Evolutionary conservation across 1,140 invertebrate species (phyloP).

Genomic region (Heliconius hewitsoni): DNA sequence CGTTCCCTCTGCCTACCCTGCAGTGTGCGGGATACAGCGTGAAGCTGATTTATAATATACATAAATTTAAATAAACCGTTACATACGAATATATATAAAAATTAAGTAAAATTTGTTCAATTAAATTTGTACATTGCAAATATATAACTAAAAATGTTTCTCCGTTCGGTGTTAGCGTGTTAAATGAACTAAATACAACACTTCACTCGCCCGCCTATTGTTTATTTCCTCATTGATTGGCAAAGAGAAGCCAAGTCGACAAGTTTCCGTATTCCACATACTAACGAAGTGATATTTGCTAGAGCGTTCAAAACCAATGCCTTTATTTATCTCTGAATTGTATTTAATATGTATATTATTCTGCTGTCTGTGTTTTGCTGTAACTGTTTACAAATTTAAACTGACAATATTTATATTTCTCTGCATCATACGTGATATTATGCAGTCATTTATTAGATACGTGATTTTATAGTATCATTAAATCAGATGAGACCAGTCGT

Average conservation of each 20-base stretch:
- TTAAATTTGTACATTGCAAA: neutral
- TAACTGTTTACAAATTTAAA: neutral
- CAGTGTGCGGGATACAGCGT: too few species aligned
- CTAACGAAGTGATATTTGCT: slow-evolving; percentile 25
- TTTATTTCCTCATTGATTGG: slow-evolving; percentile 24
- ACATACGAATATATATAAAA: too few species aligned
- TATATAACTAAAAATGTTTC: neutral
- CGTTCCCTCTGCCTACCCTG: too few species aligned
- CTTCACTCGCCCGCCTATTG: slow-evolving; percentile 7
- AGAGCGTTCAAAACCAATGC: neutral
- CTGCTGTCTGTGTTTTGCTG: neutral
- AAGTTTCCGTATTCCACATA: slow-evolving; percentile 2
- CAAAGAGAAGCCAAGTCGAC: slow-evolving; percentile 7
- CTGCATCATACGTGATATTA: neutral
- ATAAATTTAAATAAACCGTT: too few species aligned
- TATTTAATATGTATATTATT: neutral
- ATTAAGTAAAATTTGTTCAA: neutral
- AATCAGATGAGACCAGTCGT: too few species aligned
- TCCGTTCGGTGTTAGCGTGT: neutral
- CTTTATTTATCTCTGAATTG: neutral
- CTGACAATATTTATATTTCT: neutral
- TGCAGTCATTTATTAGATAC: too few species aligned
- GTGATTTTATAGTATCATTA: too few species aligned
- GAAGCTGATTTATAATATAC: too few species aligned
- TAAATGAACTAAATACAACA: neutral